Base-by-base conservation (phyloP, 2,113 vertebrate genomes). In the Bolborhynchus lineola region DNA sequence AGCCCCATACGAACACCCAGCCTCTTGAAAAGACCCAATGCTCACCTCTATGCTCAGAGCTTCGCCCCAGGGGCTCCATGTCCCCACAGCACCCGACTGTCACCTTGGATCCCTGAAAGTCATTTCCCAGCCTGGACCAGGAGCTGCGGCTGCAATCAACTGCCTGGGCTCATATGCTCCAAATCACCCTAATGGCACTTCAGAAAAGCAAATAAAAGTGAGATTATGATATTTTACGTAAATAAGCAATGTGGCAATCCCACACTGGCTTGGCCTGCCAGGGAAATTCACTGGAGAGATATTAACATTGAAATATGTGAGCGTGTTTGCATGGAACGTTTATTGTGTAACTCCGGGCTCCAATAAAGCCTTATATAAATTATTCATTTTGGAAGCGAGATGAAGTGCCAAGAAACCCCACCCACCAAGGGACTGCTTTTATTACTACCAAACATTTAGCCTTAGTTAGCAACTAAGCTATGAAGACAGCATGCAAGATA, bases 221-320 rank as follows among this genome's bases (percentile, higher is more conserved):
- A 95, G 97, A 97, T 98, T 89, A 97, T 93, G 97, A 83, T 96
- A 96, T 97, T 97, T 98, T 97, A 96, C 42, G 83, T 96, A 97
- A 97, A 98, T 97, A 97, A 97, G 96, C 92, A 82, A 70, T 79
- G 97, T 93, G 92, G 97, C 96, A 75, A 90, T 96, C 96, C 96
- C 89, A 63, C 94, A 50, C 97, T 97, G 97, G 91, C 93, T 97
- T 59, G 75, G 94, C 95, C 95, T 93, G 94, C 96, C 96, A 96
- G 97, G 65, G 57, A 87, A 94, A 97, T 53, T 93, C 97, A 4
- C 96, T 93, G 46, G 97, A 97, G 97, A 96, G 97, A 96, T 53
- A 96, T 78, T 52, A 95, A 91, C 63, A 85, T 82, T 96, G 97
- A 97, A 96, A 97, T 93, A 96, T 96, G 88, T 88, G 97, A 47